These are phyloP conservation scores for Congeria kusceri DNA, from an alignment of 2,888 invertebrate genomes.

Conservation along the genomic window DNA sequence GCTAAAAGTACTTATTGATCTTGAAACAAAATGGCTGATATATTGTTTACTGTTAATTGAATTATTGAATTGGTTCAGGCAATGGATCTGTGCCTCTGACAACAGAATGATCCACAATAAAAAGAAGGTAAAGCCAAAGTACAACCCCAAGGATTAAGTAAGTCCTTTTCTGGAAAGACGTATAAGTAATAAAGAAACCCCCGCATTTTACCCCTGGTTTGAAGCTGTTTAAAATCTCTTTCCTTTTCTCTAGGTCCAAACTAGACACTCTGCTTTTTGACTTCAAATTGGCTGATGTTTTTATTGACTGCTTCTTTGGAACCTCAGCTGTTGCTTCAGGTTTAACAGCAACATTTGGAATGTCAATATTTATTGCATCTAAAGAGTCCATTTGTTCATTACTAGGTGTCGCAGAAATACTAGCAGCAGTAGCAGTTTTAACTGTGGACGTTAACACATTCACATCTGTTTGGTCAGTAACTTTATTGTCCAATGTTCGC, in stretches of 20 bases:
- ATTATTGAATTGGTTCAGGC: too few species aligned
- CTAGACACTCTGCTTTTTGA: conserved; percentile 28
- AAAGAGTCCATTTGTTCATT: background rate
- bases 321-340: background rate
- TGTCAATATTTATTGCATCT: background rate
- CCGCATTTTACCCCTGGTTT: conserved; percentile 54
- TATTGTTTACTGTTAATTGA: too few species aligned
- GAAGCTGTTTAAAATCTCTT: conserved; percentile 39
- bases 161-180: too few species aligned
- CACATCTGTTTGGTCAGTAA: background rate
- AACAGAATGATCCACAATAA: too few species aligned
- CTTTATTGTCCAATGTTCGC: background rate
- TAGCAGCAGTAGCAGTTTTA: background rate
- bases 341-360: background rate
- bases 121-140: too few species aligned
- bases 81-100: too few species aligned
- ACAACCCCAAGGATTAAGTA: too few species aligned
- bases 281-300: conserved; percentile 7
- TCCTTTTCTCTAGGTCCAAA: conserved; percentile 24
- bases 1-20: too few species aligned
- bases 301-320: conserved; percentile 2
- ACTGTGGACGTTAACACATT: too few species aligned
- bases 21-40: too few species aligned
- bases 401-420: background rate
- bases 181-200: too few species aligned